Conservation (phyloP, 1,140 invertebrate species). For the Bradysia coprophila region DNA sequence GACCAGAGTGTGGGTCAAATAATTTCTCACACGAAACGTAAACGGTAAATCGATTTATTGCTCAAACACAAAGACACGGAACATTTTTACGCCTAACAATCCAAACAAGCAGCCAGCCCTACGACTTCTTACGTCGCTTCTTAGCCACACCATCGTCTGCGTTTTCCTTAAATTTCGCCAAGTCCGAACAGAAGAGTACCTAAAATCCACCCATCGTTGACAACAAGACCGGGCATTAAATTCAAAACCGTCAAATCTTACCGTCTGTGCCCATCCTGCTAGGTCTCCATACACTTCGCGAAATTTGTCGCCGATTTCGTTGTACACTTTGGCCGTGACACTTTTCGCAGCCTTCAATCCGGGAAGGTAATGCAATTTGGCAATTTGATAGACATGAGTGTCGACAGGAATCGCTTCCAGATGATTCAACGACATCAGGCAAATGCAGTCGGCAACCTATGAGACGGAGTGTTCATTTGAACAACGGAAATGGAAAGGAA, state of each 20-base stretch:
- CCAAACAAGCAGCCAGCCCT: too few species aligned
- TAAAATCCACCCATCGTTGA: slow-evolving; percentile 16
- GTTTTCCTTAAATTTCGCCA: slow-evolving; percentile 21
- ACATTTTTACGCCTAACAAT: too few species aligned
- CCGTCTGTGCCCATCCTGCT: slow-evolving; percentile 91
- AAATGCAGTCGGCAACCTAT: slow-evolving; percentile 96
- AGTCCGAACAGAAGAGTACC: slow-evolving; percentile 58
- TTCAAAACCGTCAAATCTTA: slow-evolving; percentile 25
- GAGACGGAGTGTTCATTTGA: too few species aligned
- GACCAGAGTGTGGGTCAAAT: too few species aligned
- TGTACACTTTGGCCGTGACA: slow-evolving; percentile 66
- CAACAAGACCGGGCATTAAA: not conserved
- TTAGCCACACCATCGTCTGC: too few species aligned
- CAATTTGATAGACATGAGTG: slow-evolving; percentile 92
- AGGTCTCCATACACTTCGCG: slow-evolving; percentile 62
- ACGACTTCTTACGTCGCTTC: too few species aligned
- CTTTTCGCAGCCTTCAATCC: slow-evolving; percentile 57
- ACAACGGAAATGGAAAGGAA: too few species aligned
- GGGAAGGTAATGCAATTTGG: slow-evolving; percentile 60
- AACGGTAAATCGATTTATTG: too few species aligned
- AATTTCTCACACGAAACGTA: too few species aligned
- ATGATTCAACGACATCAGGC: slow-evolving; percentile 88
- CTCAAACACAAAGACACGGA: too few species aligned
- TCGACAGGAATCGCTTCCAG: slow-evolving; percentile 83
- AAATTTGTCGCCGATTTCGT: slow-evolving; percentile 70